Percentiles rank a stretch among this genome's conserved stretches.
Conservation (phyloP, 1,140 invertebrate genomes). For the Cheumatopsyche charites region DNA sequence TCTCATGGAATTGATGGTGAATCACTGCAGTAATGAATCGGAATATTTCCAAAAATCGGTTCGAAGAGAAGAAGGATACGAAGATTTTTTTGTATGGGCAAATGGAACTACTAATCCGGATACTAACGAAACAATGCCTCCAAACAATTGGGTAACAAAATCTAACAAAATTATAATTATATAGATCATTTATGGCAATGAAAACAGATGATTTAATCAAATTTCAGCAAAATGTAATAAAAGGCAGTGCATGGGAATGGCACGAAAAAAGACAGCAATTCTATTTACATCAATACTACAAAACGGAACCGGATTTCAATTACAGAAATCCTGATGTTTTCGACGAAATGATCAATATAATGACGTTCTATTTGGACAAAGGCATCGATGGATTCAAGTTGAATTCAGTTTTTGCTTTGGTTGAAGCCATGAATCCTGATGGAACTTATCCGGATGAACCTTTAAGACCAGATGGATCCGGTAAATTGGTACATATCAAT, state of each 20-base stretch:
- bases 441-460: slow-evolving; percentile 66
- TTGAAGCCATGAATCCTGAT: slow-evolving; percentile 60
- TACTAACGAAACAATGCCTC: slow-evolving; percentile 51
- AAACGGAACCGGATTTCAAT: slow-evolving; percentile 62
- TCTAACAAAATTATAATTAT: slow-evolving; percentile 49
- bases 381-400: slow-evolving; percentile 76
- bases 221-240: slow-evolving; percentile 50
- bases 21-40: slow-evolving; percentile 74
- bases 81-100: slow-evolving; percentile 74
- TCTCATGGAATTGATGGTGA: slow-evolving; percentile 76
- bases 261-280: slow-evolving; percentile 63
- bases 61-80: slow-evolving; percentile 61
- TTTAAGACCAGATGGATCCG: slow-evolving; percentile 46
- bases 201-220: slow-evolving; percentile 47
- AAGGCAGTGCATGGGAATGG: slow-evolving; percentile 65
- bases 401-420: slow-evolving; percentile 65
- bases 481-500: too few relatives aligned
- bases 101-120: too few relatives aligned
- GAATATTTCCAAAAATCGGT: slow-evolving; percentile 72
- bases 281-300: slow-evolving; percentile 64
- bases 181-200: too few relatives aligned
- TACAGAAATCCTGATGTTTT: slow-evolving; percentile 55
- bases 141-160: slow-evolving; percentile 33
- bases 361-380: slow-evolving; percentile 12
- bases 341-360: slow-evolving; percentile 51